A percentile compares a stretch with the other conserved stretches of the same genome.
These are phyloP conservation scores for Limenitis camilla DNA, from an alignment of 2,888 invertebrate genomes.

Conservation along the genomic window DNA sequence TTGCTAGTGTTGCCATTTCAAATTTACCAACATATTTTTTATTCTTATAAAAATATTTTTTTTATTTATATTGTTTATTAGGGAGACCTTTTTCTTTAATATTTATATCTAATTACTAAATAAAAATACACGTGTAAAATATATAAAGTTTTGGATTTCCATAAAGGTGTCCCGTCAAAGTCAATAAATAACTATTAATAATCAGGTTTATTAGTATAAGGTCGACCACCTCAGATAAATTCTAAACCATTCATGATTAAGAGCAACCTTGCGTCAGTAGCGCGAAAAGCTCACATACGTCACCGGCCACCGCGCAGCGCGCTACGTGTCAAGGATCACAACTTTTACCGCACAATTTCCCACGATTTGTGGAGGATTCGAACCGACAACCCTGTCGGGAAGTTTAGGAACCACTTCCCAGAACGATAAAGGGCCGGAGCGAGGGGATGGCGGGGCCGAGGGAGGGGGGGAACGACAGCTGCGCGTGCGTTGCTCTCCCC, in stretches of 20 bases:
- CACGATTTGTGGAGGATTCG: slow-evolving; percentile 37
- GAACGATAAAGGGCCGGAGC: slow-evolving; percentile 69
- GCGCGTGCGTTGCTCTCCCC: slow-evolving; percentile 63
- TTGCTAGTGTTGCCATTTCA: slow-evolving; percentile 33
- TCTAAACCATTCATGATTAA: slow-evolving; percentile 25
- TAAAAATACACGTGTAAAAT: too few species aligned
- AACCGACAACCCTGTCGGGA: slow-evolving; percentile 62
- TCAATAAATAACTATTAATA: background rate
- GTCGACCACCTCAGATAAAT: slow-evolving; percentile 22
- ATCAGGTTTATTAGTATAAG: slow-evolving; percentile 8
- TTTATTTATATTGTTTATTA: background rate
- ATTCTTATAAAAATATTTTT: background rate
- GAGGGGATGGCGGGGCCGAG: slow-evolving; percentile 34
- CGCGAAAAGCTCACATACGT: slow-evolving; percentile 39
- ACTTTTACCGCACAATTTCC: slow-evolving; percentile 49
- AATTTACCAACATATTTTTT: slow-evolving; percentile 3
- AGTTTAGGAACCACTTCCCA: slow-evolving; percentile 74
- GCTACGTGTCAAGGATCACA: slow-evolving; percentile 61
- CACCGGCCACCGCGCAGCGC: slow-evolving; percentile 48
- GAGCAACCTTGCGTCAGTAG: slow-evolving; percentile 26
- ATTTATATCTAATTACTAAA: too few species aligned
- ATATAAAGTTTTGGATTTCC: too few species aligned
- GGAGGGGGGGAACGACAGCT: slow-evolving; percentile 60
- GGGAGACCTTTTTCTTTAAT: too few species aligned
- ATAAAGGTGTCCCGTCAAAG: too few species aligned